Evolutionary conservation across 64 coral and sea anemone species (phyloP), one percentile per base, ranked within the genome.

Genomic region (Catalaphyllia jardinei): DNA sequence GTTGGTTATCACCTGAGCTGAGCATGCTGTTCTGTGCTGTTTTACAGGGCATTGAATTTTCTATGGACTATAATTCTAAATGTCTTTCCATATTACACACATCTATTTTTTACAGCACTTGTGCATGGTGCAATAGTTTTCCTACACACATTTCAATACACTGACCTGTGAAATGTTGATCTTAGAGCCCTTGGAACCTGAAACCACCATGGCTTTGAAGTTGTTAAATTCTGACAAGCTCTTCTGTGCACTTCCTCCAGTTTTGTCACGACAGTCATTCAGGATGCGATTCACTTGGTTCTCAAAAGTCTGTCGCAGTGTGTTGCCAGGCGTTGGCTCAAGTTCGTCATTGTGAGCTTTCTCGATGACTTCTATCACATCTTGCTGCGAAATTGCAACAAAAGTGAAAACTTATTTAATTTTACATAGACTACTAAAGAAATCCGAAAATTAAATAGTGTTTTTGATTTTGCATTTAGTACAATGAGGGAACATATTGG

Each of bases 161-260:
- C 52, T 82, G 80, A 98, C 97, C 93, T 99, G 97, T 33, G 97
- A 99, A 86, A 99, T 99, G 71, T 99, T 99, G 60, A 99, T 99
- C 57, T 99, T 99, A 24, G 97, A 99, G 2, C 97, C 97, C 79
- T 99, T 99, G 22, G 97, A 99, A 4, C 97, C 97, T 76, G 97
- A 94, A 6, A 99, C 97, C 50, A 99, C 97, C 97, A 99, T 99
- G 81, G 97, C 94, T 78, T 99, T 99, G 72, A 99, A 99, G 78
- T 99, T 99, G 54, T 99, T 99, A 57, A 93, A 99, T 92, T 99
- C 97, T 80, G 97, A 99, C 91, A 99, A 99, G 57, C 97, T 99
- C 80, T 99, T 99, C 79, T 99, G 97, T 51, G 97, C 97, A 91
- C 97, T 99, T 69, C 97, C 90, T 81, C 97, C 97, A 74, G 97